Conservation (phyloP, 2,113 vertebrate genomes). For the Channa maculata region DNA sequence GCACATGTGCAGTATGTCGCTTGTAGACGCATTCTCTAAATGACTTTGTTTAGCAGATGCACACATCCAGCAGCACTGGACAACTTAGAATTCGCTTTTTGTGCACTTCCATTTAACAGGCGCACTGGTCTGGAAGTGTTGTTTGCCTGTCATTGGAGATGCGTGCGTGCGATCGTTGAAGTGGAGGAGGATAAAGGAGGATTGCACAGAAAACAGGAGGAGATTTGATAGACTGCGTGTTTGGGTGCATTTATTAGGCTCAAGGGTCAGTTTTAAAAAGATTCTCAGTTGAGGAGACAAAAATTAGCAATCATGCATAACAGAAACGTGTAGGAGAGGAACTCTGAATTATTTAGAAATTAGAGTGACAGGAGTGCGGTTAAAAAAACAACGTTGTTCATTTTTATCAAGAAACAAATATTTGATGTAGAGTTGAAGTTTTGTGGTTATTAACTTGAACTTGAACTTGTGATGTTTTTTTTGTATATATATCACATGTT, state of each 20-base stretch:
- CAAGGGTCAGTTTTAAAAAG: not conserved
- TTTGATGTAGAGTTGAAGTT: not conserved
- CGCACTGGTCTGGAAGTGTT: slow-evolving; percentile 28
- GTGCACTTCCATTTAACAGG: slow-evolving; percentile 42
- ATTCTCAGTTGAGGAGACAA: slow-evolving; percentile 1
- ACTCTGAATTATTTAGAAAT: slow-evolving; percentile 41
- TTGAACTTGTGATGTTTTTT: not conserved
- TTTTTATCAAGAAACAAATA: not conserved
- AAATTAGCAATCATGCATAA: slow-evolving; percentile 21
- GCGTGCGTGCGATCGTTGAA: slow-evolving; percentile 43
- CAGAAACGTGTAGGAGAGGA: slow-evolving; percentile 22
- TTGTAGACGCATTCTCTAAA: not conserved
- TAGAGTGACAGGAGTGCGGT: not conserved
- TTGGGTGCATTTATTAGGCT: slow-evolving; percentile 31
- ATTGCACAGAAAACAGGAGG: slow-evolving; percentile 25
- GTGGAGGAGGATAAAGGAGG: slow-evolving; percentile 38
- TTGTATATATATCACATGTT: slow-evolving; percentile 7
- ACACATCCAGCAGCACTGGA: not conserved
- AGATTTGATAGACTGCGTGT: slow-evolving; percentile 28
- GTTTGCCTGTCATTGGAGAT: slow-evolving; percentile 33
- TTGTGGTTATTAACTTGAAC: slow-evolving; percentile 1
- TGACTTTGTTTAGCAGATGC: not conserved
- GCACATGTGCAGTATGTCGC: no score
- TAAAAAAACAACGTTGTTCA: not conserved
- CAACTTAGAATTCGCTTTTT: slow-evolving; percentile 1